phyloP scores from a whole-genome alignment of 2,888 invertebrate species.

The Parasteatoda lunata region DNA sequence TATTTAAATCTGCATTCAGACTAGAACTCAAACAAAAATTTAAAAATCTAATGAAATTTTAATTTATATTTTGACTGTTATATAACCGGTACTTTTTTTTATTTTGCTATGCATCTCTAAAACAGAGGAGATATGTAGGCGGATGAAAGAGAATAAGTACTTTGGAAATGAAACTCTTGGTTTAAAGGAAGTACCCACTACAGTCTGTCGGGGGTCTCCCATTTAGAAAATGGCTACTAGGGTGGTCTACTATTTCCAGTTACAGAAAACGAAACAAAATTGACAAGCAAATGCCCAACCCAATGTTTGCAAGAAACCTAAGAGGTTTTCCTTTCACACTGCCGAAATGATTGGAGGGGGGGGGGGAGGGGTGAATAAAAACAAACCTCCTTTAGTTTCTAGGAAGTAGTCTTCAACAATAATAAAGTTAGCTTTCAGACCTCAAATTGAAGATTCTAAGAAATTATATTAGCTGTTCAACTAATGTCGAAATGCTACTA shows the following conservation, averaged over 20 bases:
- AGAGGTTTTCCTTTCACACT: not conserved
- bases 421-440: no score
- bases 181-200: conserved; percentile 59
- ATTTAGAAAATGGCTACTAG: conserved; percentile 54
- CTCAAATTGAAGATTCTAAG: no score
- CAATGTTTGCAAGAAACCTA: conserved; percentile 29
- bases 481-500: no score
- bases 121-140: conserved; percentile 15
- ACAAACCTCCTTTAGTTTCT: not conserved
- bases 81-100: not conserved
- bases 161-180: conserved; percentile 29
- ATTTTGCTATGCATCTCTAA: no score
- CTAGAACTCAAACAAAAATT: no score
- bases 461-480: no score
- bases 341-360: not conserved
- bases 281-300: conserved; percentile 48
- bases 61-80: no score
- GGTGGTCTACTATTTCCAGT: conserved; percentile 45
- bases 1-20: no score
- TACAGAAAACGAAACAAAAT: conserved; percentile 30
- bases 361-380: not conserved
- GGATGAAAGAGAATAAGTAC: not conserved
- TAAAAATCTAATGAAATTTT: no score
- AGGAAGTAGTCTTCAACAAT: no score
- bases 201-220: conserved; percentile 35